These are phyloP conservation scores for Macrotis lagotis DNA, from an alignment of 2,113 vertebrate genomes.

Conservation along the genomic window DNA sequence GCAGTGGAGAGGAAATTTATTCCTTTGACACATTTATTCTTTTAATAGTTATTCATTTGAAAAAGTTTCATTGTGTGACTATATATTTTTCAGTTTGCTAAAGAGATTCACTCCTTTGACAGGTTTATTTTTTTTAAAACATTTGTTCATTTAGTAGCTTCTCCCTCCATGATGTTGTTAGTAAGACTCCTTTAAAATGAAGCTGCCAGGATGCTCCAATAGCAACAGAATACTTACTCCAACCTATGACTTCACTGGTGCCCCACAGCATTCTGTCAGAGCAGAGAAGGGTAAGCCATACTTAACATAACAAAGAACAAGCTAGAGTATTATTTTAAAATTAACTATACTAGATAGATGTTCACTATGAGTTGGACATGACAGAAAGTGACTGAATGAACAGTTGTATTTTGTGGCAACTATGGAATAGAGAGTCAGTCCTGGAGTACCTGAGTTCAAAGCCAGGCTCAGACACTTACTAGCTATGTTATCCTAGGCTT, in stretches of 20 bases:
- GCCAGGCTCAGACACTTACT: not conserved
- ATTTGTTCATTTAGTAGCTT: conserved; percentile 66
- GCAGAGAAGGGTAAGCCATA: conserved; percentile 37
- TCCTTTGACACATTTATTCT: conserved; percentile 81
- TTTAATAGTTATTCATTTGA: conserved; percentile 81
- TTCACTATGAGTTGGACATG: conserved; percentile 10
- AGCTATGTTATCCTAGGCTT: not conserved
- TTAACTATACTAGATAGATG: conserved; percentile 13
- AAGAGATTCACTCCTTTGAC: conserved; percentile 71
- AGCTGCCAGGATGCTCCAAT: not conserved
- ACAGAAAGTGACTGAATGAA: not conserved
- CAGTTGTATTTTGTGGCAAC: not conserved
- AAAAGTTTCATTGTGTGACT: conserved; percentile 62
- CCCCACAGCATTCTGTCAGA: not conserved
- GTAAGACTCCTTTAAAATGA: conserved; percentile 59
- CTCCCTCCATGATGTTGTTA: conserved; percentile 53
- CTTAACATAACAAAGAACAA: not conserved
- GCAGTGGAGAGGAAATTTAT: conserved; percentile 77
- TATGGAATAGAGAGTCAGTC: not conserved
- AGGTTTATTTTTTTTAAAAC: conserved; percentile 73
- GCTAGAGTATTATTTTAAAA: conserved; percentile 4
- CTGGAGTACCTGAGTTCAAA: not conserved
- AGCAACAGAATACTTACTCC: conserved; percentile 20
- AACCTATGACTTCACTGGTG: not conserved
- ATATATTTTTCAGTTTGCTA: conserved; percentile 73